Base-by-base conservation (phyloP, 2,797 vertebrate species). In the Cyprinodon diabolis region DNA sequence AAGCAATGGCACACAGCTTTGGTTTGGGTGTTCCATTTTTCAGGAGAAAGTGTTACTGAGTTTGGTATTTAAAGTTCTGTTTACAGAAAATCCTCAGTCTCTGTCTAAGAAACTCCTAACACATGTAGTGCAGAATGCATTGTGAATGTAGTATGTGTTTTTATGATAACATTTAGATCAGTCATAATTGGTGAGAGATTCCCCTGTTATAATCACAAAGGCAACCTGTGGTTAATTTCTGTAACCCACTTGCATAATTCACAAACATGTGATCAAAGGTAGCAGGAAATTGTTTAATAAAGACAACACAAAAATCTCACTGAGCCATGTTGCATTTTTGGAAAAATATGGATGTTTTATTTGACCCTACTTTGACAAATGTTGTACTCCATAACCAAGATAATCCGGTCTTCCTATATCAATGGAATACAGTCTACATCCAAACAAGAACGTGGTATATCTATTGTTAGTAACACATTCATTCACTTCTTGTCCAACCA, bases 271-370 rank as follows among this genome's bases (percentile, higher is more conserved):
- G 35, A 6, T 55, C 35, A 21, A 15, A n/a, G 21, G 4, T 12
- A 35, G 11, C n/a, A 37, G 19, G 49, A 51, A 68, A 21, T 2
- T 25, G 1, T 25, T 48, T 30, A 21, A 52, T 37, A 6, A 52
- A 72, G 60, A 40, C 56, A 43, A 86, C 78, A 89, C 75, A 91
- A 65, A 87, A 69, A 66, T 68, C 68, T 86, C 80, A 72, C 74
- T 37, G 60, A 80, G 79, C 69, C 48, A 21, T 74, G 49, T 71
- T 80, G 65, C 82, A 84, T 92, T 89, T 91, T 95, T 95, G 94
- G 85, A 95, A 95, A 95, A 95, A 95, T 95, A 95, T 94, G 91
- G 89, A 94, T 92, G 86, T 87, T 95, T 95, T 95, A 95, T 95
- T 95, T 92, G 87, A 93, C 86, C 90, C 93, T 90, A 93, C 91